Base-by-base conservation (phyloP, 2,113 vertebrate genomes). In the Catharus fuscescens region DNA sequence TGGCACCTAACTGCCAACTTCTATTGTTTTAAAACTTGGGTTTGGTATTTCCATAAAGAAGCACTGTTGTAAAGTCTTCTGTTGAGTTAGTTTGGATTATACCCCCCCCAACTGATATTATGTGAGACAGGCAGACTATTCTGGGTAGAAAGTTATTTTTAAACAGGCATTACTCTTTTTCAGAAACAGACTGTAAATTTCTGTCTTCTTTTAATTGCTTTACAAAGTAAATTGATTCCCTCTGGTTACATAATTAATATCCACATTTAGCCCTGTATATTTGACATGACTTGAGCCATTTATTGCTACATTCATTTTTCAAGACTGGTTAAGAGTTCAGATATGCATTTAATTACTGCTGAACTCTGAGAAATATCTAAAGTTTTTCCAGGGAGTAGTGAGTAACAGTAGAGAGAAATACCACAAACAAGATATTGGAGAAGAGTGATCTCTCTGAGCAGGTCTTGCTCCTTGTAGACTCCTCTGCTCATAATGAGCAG, bases 181-280 rank as follows among this genome's bases (percentile, higher is more conserved):
- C 18, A 90, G 95, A 88, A 91, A 77, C 40, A 90, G 84, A 62
- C 74, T 65, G 32, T 92, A 93, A 83, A 42, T 86, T 94, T 92
- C 74, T 95, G 79, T 88, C 92, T n/a, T 59, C 71, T 90, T 83
- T 94, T 88, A 96, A 90, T 92, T 95, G 90, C 76, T 92, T 88
- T 78, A 88, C 56, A 83, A 95, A 95, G 82, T 90, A 94, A 97
- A 92, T 93, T 11, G 47, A 86, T 60, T 78, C 60, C 61, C 31
- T 83, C 47, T 93, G 21, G 56, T 93, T 80, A 29, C 19, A 60
- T 62, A 83, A 95, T 92, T 93, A 92, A 97, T 88, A 93, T 32
- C 34, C 31, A 78, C 24, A 4, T 90, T 96, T 93, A 94, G 64
- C 71, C 52, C 10, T 67, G 32, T 54, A 3, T 79, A 73, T 72